Evolutionary conservation across 2,888 invertebrate genomes (phyloP), one percentile per base, ranked within the genome.

Genomic region (Carterocephalus palaemon): DNA sequence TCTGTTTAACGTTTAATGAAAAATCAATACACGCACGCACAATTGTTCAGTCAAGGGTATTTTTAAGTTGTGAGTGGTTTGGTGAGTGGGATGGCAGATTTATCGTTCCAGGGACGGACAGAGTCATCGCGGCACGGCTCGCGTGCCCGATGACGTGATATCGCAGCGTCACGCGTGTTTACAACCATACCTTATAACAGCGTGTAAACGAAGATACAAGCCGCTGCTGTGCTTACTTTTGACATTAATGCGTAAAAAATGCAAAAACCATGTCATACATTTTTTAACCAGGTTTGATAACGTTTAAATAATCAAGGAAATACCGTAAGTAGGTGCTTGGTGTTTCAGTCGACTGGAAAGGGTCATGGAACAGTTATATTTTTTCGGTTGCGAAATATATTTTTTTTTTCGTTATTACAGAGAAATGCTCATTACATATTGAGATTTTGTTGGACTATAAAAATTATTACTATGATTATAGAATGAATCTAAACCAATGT

Each of bases 141-240:
- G 42, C 82, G 79, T 75, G 83, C 83, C 81, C 83, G 84, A 84
- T 79, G 77, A 62, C 60, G 60, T 54, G 64, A 61, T 82, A 82
- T 81, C 84, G 75, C 74, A 75, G 74, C 72, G 80, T 79, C 77
- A 68, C 48, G 72, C 85, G 85, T 85, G 76, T 37, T 45, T 36
- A 36, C 29, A 28, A 33, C 17, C 42, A 19, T 19, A 4, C 37
- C 29, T 45, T 37, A 37, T 45, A 37, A 29, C 36, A 29, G 22
- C 16, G 28, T 42, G 20, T 28, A 26, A 10, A 8, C 28, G 20
- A 16, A 42, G 26, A 34, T 31, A 37, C 33, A 45, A 37, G 37
- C 34, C 28, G 22, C 43, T 37, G 29, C 29, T 38, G 37, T 15
- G 10, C 36, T 4, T 26, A 23, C 23, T 19, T 4, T 19, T 19